Conservation (phyloP, 1,140 invertebrate species). For the Lasaia peninsularis region DNA sequence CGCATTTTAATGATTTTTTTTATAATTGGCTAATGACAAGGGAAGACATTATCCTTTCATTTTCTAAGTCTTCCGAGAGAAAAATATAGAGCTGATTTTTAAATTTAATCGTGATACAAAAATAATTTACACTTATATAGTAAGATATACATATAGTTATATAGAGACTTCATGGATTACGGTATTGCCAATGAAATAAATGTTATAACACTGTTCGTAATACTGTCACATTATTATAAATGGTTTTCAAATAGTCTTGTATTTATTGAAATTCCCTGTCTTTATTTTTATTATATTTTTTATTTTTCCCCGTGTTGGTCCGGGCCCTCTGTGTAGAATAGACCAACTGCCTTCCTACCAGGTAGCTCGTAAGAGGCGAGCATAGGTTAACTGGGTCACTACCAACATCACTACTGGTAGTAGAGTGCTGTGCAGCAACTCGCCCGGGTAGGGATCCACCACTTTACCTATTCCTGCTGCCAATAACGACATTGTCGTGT, state of each 20-base stretch:
- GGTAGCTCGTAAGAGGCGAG: too few species aligned
- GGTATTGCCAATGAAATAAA: slow-evolving; percentile 36
- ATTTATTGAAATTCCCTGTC: slow-evolving; percentile 34
- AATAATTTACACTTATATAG: slow-evolving; percentile 13
- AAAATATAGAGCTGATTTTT: slow-evolving; percentile 17
- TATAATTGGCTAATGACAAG: neutral
- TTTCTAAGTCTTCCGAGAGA: slow-evolving; percentile 26
- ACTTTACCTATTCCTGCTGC: too few species aligned
- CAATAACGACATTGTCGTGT: too few species aligned
- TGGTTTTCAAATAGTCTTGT: slow-evolving; percentile 60
- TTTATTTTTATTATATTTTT: too few species aligned
- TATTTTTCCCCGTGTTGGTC: too few species aligned
- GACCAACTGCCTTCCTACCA: too few species aligned
- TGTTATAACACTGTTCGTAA: slow-evolving; percentile 63
- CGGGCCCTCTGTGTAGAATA: too few species aligned
- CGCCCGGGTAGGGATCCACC: too few species aligned
- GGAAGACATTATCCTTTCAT: neutral
- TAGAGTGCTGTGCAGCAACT: too few species aligned
- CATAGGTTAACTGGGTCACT: too few species aligned
- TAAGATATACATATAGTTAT: slow-evolving; percentile 23
- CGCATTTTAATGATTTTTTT: too few species aligned
- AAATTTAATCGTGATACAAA: slow-evolving; percentile 11
- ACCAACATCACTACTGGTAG: too few species aligned
- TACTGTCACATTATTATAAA: slow-evolving; percentile 65
- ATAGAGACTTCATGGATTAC: slow-evolving; percentile 17